Base-by-base conservation (phyloP, 1,140 invertebrate species). In the Drosophila varians region DNA sequence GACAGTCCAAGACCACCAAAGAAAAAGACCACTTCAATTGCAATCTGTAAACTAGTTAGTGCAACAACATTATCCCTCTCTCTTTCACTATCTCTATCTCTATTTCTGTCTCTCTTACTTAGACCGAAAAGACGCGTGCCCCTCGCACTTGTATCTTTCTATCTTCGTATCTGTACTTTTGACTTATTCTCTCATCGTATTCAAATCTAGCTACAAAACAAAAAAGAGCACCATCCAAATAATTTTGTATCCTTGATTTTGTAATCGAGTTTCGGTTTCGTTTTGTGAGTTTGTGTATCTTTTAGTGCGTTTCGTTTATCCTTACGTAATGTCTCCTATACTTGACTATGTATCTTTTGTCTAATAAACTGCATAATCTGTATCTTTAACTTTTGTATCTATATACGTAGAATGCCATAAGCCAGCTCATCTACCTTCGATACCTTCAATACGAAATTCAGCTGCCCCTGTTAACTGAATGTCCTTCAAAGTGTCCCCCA, bases 351-450 rank as follows among this genome's bases (percentile, higher is more conserved):
- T 58, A 65, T 68, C 42, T 61, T 69, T 69, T 68, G 61, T 69
- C 65, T 69, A 69, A 56, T 69, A 70, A 38, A 69, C 43, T 70
- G 64, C 60, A 68, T 68, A 66, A 68, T 52, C 42, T 64, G 60
- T 74, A 51, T 52, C 64, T 68, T 74, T 48, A 56, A 77, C 69
- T 77, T 64, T 46, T 74, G 68, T 72, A 66, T 56, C 71, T 80
- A 64, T 64, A 45, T 73, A 82, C 57, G 68, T 77, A 69, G 65
- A 43, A 69, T 56, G 51, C 64, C 65, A 69, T 69, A 69, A 56
- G 51, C 64, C 64, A 68, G 64, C 62, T 66, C 60, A 66, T 66
- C 62, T 18, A 65, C 65, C 31, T 26, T 18, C 56, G 60, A 64
- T 19, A 54, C 60, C 60, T 28, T 25, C 65, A 66, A 64, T 19